Evolutionary conservation across 2,888 invertebrate genomes (phyloP).

Genomic region (Leucozona laternaria): DNA sequence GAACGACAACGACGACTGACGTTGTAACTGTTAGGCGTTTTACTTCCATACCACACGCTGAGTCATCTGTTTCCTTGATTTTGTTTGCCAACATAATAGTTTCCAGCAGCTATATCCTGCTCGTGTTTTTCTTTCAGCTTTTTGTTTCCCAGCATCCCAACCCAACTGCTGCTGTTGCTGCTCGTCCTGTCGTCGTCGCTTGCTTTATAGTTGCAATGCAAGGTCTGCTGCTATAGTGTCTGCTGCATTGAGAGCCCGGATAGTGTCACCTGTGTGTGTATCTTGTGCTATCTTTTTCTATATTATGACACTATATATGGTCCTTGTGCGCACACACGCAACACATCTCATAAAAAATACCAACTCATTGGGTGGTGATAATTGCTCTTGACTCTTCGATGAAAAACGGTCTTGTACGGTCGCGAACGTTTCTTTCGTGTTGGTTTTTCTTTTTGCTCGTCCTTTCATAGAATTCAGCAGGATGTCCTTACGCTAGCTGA

Average conservation of each 20-base stretch:
- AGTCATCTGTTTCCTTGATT: conserved; percentile 75
- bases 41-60: conserved; percentile 68
- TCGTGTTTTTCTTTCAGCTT: conserved; percentile 64
- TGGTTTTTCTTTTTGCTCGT: background rate
- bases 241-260: conserved; percentile 50
- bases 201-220: conserved; percentile 42
- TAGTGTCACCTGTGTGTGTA: conserved; percentile 34
- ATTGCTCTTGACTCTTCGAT: conserved; percentile 62
- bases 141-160: conserved; percentile 41
- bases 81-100: conserved; percentile 75
- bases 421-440: conserved; percentile 46
- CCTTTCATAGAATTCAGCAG: conserved; percentile 30
- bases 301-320: background rate
- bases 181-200: conserved; percentile 4
- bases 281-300: conserved; percentile 21
- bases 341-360: conserved; percentile 12
- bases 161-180: conserved; percentile 14
- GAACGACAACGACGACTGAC: conserved; percentile 4
- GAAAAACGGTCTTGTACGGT: conserved; percentile 48
- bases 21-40: conserved; percentile 58
- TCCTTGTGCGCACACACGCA: conserved; percentile 28
- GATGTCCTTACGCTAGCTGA: conserved; percentile 40
- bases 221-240: conserved; percentile 54
- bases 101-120: conserved; percentile 74
- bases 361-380: conserved; percentile 58